Base-by-base conservation (phyloP, 2,113 vertebrate species). In the Trogon melanurus region DNA sequence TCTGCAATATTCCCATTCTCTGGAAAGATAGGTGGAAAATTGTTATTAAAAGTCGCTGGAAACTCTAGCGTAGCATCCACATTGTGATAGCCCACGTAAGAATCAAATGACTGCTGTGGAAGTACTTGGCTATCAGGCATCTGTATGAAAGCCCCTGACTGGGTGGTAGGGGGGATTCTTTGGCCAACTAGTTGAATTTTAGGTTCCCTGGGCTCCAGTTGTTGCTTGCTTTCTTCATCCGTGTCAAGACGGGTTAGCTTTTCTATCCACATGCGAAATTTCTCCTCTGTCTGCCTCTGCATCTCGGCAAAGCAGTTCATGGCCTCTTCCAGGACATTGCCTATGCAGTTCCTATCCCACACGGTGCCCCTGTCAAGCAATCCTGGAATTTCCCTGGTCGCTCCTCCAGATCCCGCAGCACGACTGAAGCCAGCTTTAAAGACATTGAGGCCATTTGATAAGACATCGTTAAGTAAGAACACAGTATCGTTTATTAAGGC, bases 351-450 rank as follows among this genome's bases (percentile, higher is more conserved):
- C 97, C 98, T 98, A 98, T 98, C 98, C 98, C 98, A 98, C 70
- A 98, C 97, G 96, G 98, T 97, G 96, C 98, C 98, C 98, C 97
- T 98, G 97, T 98, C 98, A 98, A 99, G 98, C 98, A 99, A 98
- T 98, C 98, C 98, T 97, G 98, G 98, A 97, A 98, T 98, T 98
- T 98, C 98, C 97, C 98, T 98, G 96, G 98, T 97, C 67, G 96
- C 96, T 98, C 98, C 98, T 98, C 98, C 98, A 98, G 98, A 98
- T 98, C 97, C 98, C 98, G 98, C 98, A 97, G 98, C 98, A 98
- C 95, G 98, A 98, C 97, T 98, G 98, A 98, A 98, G 98, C 97
- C 98, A 99, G 98, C 98, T 99, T 99, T 98, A 99, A 99, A 99
- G 98, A 99, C 98, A 99, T 96, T 98, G 99, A 99, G 98, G 98